A percentile compares a stretch with the other conserved stretches of the same genome.
Conservation (phyloP, 2,888 invertebrate species). For the Drosophila monieri region DNA sequence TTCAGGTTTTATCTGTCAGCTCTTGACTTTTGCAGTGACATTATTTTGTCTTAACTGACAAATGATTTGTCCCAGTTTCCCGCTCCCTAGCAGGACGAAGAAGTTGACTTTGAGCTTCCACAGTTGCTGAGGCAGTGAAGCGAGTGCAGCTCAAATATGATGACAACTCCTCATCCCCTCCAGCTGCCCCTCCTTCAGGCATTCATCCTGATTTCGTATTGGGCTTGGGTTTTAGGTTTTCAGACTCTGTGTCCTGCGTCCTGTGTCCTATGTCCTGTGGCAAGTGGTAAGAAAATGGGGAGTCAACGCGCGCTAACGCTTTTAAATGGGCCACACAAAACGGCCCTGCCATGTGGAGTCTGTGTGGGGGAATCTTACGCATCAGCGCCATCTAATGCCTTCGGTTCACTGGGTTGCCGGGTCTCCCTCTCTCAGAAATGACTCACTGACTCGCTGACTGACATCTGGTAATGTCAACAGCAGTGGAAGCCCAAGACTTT, state of each 20-base stretch:
- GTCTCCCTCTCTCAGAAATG: constrained; percentile 4
- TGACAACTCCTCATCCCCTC: constrained; percentile 34
- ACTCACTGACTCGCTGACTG: constrained; percentile 40
- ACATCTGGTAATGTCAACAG: constrained; percentile 62
- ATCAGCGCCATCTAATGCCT: constrained; percentile 50
- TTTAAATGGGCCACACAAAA: constrained; percentile 58
- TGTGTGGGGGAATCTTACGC: constrained; percentile 48
- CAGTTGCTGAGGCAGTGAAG: constrained; percentile 54
- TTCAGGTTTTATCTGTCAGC: constrained; percentile 65
- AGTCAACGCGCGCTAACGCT: constrained; percentile 60
- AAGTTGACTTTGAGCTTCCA: constrained; percentile 7
- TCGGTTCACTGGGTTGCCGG: constrained; percentile 26
- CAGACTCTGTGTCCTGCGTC: not conserved
- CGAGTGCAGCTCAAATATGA: constrained; percentile 66
- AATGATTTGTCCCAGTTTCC: constrained; percentile 56
- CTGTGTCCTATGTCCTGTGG: too few species aligned
- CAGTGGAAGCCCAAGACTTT: constrained; percentile 46
- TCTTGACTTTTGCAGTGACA: constrained; percentile 51
- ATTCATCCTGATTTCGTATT: constrained; percentile 34
- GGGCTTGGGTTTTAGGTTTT: constrained; percentile 1
- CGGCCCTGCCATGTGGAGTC: constrained; percentile 47
- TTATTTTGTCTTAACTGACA: constrained; percentile 77
- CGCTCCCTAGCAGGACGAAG: constrained; percentile 46
- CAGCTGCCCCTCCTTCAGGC: constrained; percentile 1
- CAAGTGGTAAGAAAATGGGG: not conserved